These are phyloP conservation scores for Capitulum mitella DNA, from an alignment of 2,888 invertebrate genomes.

Conservation along the genomic window DNA sequence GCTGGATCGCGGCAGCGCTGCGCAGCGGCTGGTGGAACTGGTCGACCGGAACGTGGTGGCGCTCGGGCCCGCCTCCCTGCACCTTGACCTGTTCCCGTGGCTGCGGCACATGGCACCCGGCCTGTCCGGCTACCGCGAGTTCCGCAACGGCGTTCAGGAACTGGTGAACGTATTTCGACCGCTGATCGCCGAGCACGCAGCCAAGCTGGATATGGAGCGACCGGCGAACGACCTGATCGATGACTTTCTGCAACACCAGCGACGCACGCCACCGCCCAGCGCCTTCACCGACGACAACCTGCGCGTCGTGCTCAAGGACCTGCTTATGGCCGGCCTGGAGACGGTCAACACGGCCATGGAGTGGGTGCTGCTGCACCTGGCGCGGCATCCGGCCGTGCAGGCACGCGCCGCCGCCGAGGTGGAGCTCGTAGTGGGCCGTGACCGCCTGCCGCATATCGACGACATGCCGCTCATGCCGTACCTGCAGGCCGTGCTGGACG, in stretches of 20 bases:
- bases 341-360: constrained; percentile 3
- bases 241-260: not conserved
- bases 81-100: constrained; percentile 66
- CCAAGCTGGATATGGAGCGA: constrained; percentile 31
- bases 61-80: constrained; percentile 44
- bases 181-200: not conserved
- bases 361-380: not conserved
- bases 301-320: not conserved
- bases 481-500: not conserved
- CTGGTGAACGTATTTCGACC: not conserved
- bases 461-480: not conserved
- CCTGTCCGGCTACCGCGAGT: constrained; percentile 60
- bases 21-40: not conserved
- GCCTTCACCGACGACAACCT: not conserved
- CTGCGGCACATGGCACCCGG: constrained; percentile 62
- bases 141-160: not conserved
- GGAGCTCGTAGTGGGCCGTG: not conserved
- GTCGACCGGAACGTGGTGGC: constrained; percentile 50
- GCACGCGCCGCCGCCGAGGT: constrained; percentile 3
- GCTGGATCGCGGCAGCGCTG: not conserved
- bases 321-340: not conserved
- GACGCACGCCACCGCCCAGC: not conserved
- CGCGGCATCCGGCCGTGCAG: not conserved
- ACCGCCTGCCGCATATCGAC: not conserved
- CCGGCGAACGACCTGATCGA: not conserved